phyloP scores from a whole-genome alignment of 2,113 vertebrate species.

The Eidolon helvum region DNA sequence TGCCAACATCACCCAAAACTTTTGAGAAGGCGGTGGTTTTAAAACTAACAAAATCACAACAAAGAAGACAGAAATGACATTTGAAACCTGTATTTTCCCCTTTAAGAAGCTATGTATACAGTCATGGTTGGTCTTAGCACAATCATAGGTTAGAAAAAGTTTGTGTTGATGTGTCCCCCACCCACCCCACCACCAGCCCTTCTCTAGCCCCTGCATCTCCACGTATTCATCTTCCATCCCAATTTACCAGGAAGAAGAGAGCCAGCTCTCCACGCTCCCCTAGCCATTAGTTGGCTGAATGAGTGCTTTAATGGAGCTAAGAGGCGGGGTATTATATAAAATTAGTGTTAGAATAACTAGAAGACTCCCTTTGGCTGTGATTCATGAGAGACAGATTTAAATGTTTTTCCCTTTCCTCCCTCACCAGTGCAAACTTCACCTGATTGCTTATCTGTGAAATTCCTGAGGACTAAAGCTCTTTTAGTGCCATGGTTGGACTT shows the following conservation, averaged over 20 bases:
- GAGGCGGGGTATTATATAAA: not conserved
- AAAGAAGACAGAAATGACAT: not conserved
- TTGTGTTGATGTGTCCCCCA: not conserved
- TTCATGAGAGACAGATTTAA: not conserved
- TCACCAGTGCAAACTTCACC: not conserved
- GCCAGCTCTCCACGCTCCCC: not conserved
- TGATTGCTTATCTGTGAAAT: conserved; percentile 15
- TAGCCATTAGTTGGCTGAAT: not conserved
- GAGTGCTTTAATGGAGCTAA: not conserved
- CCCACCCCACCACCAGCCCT: rapidly evolving
- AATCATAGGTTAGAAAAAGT: not conserved
- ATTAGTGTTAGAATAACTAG: not conserved
- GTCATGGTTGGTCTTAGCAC: not conserved
- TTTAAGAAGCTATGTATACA: not conserved
- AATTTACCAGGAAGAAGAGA: not conserved
- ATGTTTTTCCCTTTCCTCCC: not conserved
- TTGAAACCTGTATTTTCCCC: not conserved
- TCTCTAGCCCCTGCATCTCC: not conserved
- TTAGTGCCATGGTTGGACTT: not conserved
- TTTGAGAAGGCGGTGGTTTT: not conserved
- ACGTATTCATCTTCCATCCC: not conserved
- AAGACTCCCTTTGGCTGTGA: not conserved
- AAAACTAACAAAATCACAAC: not conserved
- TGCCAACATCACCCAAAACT: not conserved
- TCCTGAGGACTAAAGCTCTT: not conserved